These are phyloP conservation scores for Dreissena rostriformis DNA, from an alignment of 1,140 invertebrate species.

Conservation along the genomic window DNA sequence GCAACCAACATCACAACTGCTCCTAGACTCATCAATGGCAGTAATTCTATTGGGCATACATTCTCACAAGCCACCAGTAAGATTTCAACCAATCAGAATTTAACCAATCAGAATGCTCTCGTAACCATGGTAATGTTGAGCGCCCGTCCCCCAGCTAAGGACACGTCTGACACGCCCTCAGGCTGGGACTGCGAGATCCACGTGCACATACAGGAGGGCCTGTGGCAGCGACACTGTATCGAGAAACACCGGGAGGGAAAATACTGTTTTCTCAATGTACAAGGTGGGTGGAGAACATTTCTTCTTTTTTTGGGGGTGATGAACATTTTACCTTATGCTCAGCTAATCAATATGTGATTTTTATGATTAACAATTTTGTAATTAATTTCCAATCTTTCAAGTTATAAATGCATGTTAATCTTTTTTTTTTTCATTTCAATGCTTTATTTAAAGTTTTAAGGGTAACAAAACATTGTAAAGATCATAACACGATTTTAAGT, in stretches of 20 bases:
- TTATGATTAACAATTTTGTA: too few relatives aligned
- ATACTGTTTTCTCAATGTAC: constrained; percentile 34
- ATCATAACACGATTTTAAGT: too few relatives aligned
- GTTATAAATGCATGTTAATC: too few relatives aligned
- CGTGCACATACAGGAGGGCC: constrained; percentile 38
- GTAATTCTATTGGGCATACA: too few relatives aligned
- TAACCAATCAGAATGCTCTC: neutral
- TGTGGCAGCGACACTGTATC: constrained; percentile 48
- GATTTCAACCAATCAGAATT: neutral
- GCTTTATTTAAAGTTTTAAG: too few relatives aligned
- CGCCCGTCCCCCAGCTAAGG: neutral
- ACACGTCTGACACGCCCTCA: neutral
- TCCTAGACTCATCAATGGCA: neutral
- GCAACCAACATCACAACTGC: neutral
- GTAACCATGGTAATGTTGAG: neutral
- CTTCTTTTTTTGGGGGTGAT: too few relatives aligned
- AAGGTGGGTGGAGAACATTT: constrained; percentile 15
- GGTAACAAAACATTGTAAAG: too few relatives aligned
- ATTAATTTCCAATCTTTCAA: too few relatives aligned
- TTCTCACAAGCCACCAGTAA: neutral
- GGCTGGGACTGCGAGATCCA: constrained; percentile 18
- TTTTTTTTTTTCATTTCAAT: too few relatives aligned
- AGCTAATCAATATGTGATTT: too few relatives aligned
- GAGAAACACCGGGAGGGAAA: constrained; percentile 19
- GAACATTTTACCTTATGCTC: too few relatives aligned